Conservation (phyloP, 2,888 invertebrate genomes). For the Patella ulyssiponensis region DNA sequence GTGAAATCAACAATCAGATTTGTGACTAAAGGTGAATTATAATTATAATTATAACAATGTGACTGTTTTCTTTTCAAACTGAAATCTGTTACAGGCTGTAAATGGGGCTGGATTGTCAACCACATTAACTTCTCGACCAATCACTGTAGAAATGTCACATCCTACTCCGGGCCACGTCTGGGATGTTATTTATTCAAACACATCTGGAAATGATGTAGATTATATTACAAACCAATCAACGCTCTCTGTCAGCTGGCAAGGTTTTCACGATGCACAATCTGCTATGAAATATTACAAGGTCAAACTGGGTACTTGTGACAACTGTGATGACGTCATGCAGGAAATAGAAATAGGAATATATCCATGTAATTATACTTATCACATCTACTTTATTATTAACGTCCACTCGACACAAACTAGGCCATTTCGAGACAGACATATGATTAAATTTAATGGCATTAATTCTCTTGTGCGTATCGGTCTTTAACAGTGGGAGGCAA, state of each 20-base stretch:
- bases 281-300: conserved; percentile 41
- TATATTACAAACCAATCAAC: conserved; percentile 32
- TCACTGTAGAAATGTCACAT: conserved; percentile 19
- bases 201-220: conserved; percentile 31
- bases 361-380: conserved; percentile 17
- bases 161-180: conserved; percentile 21
- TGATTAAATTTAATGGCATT: too few species aligned
- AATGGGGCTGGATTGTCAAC: conserved; percentile 23
- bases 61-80: too few species aligned
- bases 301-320: conserved; percentile 40
- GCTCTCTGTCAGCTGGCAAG: conserved; percentile 39
- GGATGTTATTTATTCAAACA: conserved; percentile 6
- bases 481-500: too few species aligned
- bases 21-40: too few species aligned
- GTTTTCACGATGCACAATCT: conserved; percentile 41
- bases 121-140: conserved; percentile 12
- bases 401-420: too few species aligned
- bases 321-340: conserved; percentile 34
- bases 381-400: too few species aligned
- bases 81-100: conserved; percentile 6
- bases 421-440: too few species aligned
- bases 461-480: too few species aligned
- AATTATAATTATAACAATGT: too few species aligned
- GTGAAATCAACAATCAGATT: too few species aligned
- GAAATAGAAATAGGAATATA: conserved; percentile 30